Percentiles rank a stretch among this genome's conserved stretches.
phyloP scores from a whole-genome alignment of 2,888 invertebrate species.

The Glaucopsyche alexis region DNA sequence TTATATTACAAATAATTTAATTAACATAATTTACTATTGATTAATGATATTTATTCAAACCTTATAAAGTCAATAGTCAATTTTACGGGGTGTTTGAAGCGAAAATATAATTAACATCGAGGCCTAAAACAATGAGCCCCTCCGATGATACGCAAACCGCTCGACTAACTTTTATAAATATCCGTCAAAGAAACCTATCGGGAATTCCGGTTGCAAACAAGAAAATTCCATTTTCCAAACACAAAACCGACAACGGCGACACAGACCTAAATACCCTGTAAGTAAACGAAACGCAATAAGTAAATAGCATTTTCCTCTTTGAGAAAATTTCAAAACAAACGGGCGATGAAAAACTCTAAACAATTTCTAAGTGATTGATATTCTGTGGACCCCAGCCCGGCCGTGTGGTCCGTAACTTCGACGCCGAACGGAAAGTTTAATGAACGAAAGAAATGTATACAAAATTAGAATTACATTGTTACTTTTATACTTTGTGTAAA shows the following conservation, averaged over 20 bases:
- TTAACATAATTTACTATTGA: background rate
- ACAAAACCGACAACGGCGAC: conserved; percentile 63
- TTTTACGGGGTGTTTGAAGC: background rate
- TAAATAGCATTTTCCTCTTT: conserved; percentile 71
- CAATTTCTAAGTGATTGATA: conserved; percentile 60
- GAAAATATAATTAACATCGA: conserved; percentile 11
- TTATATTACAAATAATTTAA: too few relatives aligned
- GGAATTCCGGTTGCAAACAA: conserved; percentile 71
- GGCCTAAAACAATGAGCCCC: background rate
- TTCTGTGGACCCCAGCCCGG: conserved; percentile 33
- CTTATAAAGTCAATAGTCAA: background rate
- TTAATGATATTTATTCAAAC: background rate
- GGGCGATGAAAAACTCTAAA: conserved; percentile 60
- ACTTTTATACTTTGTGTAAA: conserved; percentile 22
- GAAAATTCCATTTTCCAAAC: conserved; percentile 76
- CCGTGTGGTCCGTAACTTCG: conserved; percentile 25
- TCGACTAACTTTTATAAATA: conserved; percentile 51
- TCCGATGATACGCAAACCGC: background rate
- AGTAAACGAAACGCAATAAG: conserved; percentile 77
- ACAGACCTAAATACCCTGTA: conserved; percentile 75
- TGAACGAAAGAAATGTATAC: conserved; percentile 29
- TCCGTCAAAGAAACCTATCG: conserved; percentile 66
- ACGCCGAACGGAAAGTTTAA: conserved; percentile 25
- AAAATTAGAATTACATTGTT: conserved; percentile 29
- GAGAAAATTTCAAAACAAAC: conserved; percentile 67